Percentiles rank a stretch among this genome's conserved stretches.
Conservation (phyloP, 23 tunicate genomes). For the Trididemnum clinides region DNA sequence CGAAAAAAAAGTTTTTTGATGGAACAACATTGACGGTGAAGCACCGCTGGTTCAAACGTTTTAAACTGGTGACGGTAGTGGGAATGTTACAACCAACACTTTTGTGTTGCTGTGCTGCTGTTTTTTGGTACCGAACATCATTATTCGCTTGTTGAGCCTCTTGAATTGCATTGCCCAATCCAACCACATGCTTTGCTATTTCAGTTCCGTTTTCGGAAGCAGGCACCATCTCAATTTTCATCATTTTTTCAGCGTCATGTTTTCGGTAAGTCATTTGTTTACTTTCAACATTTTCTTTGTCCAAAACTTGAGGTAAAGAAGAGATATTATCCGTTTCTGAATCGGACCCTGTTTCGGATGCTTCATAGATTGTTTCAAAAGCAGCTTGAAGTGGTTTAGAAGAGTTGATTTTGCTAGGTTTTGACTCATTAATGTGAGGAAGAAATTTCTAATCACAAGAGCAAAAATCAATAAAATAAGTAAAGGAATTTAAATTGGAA, state of each 20-base stretch:
- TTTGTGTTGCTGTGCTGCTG: too few relatives aligned
- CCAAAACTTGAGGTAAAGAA: not conserved
- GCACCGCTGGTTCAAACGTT: not conserved
- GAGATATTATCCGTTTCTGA: slow-evolving; percentile 6
- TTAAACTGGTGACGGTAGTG: not conserved
- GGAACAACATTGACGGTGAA: slow-evolving; percentile 50
- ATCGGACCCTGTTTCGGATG: slow-evolving; percentile 14
- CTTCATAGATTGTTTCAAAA: slow-evolving; percentile 65
- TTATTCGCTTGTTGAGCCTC: not conserved
- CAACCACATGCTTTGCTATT: not conserved
- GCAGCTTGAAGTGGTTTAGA: too few relatives aligned
- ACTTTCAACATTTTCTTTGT: not conserved
- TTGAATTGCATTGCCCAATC: not conserved
- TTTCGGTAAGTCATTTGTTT: slow-evolving; percentile 16
- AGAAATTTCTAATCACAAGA: too few relatives aligned
- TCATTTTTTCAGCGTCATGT: slow-evolving; percentile 15
- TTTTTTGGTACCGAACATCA: too few relatives aligned
- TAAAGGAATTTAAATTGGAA: too few relatives aligned
- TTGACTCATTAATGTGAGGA: too few relatives aligned
- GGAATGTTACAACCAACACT: not conserved
- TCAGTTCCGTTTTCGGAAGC: not conserved
- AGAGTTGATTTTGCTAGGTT: too few relatives aligned
- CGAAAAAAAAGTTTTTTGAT: slow-evolving; percentile 61
- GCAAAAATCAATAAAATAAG: too few relatives aligned
- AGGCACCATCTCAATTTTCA: slow-evolving; percentile 23